phyloP scores from a whole-genome alignment of 1,140 invertebrate genomes.

The Mamestra configurata region DNA sequence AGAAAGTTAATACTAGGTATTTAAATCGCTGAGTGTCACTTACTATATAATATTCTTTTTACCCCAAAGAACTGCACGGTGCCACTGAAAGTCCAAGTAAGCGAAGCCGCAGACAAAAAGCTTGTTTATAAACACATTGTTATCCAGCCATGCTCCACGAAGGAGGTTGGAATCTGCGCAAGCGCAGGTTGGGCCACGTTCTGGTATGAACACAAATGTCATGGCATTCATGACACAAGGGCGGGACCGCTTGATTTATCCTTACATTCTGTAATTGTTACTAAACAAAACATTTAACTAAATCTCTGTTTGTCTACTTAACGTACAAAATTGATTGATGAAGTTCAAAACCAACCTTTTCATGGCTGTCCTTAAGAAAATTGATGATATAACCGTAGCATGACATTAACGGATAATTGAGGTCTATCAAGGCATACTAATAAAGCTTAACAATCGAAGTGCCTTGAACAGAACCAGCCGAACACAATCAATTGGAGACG shows the following conservation, averaged over 20 bases:
- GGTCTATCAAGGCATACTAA: not conserved
- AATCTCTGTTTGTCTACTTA: not conserved
- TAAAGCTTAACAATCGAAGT: not conserved
- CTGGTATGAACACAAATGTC: slow-evolving; percentile 68
- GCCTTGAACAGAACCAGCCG: slow-evolving; percentile 24
- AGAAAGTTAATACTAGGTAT: too few relatives aligned
- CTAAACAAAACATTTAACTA: not conserved
- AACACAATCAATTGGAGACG: slow-evolving; percentile 60
- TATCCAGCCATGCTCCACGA: slow-evolving; percentile 17
- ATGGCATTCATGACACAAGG: slow-evolving; percentile 70
- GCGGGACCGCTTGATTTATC: slow-evolving; percentile 57
- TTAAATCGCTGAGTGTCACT: too few relatives aligned
- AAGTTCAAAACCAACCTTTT: slow-evolving; percentile 1
- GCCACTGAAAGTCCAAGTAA: too few relatives aligned
- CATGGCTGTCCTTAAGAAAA: slow-evolving; percentile 4
- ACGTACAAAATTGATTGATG: not conserved
- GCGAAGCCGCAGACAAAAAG: too few relatives aligned
- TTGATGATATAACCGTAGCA: slow-evolving; percentile 20
- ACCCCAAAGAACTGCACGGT: too few relatives aligned
- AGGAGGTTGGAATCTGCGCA: slow-evolving; percentile 45
- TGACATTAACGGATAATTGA: slow-evolving; percentile 1
- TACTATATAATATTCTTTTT: too few relatives aligned
- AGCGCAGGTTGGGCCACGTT: slow-evolving; percentile 41
- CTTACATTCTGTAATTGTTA: slow-evolving; percentile 38
- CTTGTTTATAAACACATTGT: too few relatives aligned